These are phyloP conservation scores for Aleadryas rufinucha DNA, from an alignment of 2,113 vertebrate genomes.

Conservation along the genomic window DNA sequence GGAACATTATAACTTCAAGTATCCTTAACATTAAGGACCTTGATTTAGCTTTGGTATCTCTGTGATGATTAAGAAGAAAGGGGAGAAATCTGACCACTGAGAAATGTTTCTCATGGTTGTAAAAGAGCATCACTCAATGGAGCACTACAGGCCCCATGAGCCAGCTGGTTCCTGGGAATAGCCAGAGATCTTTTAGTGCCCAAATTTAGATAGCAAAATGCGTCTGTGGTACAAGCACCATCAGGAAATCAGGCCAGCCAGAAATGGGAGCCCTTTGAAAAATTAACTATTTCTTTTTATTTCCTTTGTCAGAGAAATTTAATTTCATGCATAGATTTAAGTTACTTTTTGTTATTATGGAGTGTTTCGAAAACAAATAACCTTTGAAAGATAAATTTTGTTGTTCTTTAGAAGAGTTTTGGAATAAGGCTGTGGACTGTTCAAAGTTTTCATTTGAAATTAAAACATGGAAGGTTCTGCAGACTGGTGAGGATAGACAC, in stretches of 20 bases:
- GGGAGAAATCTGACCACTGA: background rate
- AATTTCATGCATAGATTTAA: background rate
- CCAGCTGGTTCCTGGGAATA: background rate
- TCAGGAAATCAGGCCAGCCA: background rate
- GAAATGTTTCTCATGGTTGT: background rate
- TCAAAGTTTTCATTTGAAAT: conserved; percentile 5
- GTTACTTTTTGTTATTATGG: background rate
- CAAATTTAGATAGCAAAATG: background rate
- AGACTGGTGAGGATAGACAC: background rate
- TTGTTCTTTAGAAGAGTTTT: background rate
- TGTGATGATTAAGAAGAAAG: background rate
- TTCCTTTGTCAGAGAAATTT: background rate
- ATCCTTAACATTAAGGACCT: background rate
- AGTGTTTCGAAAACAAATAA: background rate
- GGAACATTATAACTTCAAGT: background rate
- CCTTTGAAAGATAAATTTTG: background rate
- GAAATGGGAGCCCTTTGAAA: background rate
- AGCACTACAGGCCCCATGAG: background rate
- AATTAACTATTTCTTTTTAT: background rate
- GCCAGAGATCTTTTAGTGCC: background rate
- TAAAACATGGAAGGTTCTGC: background rate
- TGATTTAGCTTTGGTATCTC: background rate
- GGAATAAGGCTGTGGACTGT: background rate
- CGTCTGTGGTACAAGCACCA: background rate
- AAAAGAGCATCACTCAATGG: too few relatives aligned